phyloP scores from a whole-genome alignment of 1,140 invertebrate species.

The Dendrolimus kikuchii region DNA sequence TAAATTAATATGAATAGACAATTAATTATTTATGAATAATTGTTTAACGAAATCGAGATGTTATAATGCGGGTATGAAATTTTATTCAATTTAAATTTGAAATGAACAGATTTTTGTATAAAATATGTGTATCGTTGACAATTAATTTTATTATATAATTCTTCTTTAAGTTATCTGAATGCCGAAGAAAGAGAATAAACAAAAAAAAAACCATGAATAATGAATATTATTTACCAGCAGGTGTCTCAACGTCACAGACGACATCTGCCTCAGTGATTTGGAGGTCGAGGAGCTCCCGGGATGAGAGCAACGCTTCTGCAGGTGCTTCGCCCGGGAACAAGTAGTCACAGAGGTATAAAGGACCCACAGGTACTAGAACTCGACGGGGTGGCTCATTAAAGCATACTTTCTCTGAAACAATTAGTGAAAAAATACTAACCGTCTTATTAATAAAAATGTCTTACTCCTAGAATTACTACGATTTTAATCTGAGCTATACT shows the following conservation, averaged over 20 bases:
- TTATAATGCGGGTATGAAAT: too few relatives aligned
- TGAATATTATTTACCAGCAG: conserved; percentile 62
- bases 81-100: too few relatives aligned
- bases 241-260: conserved; percentile 78
- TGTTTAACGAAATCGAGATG: too few relatives aligned
- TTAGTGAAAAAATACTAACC: neutral
- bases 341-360: conserved; percentile 85
- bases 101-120: too few relatives aligned
- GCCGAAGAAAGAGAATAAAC: neutral
- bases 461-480: too few relatives aligned
- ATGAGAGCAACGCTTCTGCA: conserved; percentile 80
- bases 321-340: conserved; percentile 87
- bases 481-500: too few relatives aligned
- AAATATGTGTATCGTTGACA: too few relatives aligned
- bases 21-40: too few relatives aligned
- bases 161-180: neutral
- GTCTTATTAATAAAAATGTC: neutral
- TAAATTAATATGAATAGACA: too few relatives aligned
- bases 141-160: neutral
- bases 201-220: conserved; percentile 1
- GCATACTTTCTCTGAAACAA: conserved; percentile 77
- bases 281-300: conserved; percentile 83
- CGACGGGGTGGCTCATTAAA: conserved; percentile 84
- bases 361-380: conserved; percentile 78
- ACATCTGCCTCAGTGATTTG: conserved; percentile 78